These are phyloP conservation scores for Drosophila ambigua DNA, from an alignment of 1,140 invertebrate genomes.

Conservation along the genomic window DNA sequence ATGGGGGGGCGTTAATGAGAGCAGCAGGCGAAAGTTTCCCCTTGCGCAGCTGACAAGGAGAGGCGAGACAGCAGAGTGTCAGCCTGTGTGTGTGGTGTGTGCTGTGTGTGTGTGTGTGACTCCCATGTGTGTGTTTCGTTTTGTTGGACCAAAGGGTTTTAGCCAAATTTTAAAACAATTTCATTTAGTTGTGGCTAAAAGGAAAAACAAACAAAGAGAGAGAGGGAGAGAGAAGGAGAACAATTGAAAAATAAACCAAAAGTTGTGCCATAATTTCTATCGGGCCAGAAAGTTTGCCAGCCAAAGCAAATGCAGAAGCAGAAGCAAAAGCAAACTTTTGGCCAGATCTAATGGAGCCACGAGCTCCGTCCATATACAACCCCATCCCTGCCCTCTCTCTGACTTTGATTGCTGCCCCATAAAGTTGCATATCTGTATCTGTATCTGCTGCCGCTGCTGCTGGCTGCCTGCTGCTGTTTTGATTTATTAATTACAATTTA, in stretches of 20 bases:
- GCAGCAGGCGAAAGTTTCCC: constrained; percentile 30
- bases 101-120: neutral
- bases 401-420: constrained; percentile 45
- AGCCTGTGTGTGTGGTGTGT: too few species aligned
- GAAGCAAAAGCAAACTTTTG: constrained; percentile 28
- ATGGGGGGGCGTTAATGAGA: constrained; percentile 12
- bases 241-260: constrained; percentile 46
- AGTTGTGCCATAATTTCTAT: constrained; percentile 39
- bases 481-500: constrained; percentile 78
- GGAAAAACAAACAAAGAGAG: constrained; percentile 22
- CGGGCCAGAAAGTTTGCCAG: constrained; percentile 6
- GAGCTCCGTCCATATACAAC: neutral
- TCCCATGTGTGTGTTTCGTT: constrained; percentile 4
- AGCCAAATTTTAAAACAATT: constrained; percentile 70
- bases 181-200: constrained; percentile 50
- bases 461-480: constrained; percentile 56
- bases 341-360: constrained; percentile 13
- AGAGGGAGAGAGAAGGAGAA: constrained; percentile 9
- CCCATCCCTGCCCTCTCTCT: neutral
- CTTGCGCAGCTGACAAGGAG: constrained; percentile 2
- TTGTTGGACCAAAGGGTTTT: constrained; percentile 19
- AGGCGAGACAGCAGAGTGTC: neutral
- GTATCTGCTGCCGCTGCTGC: too few species aligned
- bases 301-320: neutral
- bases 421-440: constrained; percentile 37